A percentile compares a stretch with the other conserved stretches of the same genome.
phyloP scores from a whole-genome alignment of 1,140 invertebrate species.

The Aphis craccivora region DNA sequence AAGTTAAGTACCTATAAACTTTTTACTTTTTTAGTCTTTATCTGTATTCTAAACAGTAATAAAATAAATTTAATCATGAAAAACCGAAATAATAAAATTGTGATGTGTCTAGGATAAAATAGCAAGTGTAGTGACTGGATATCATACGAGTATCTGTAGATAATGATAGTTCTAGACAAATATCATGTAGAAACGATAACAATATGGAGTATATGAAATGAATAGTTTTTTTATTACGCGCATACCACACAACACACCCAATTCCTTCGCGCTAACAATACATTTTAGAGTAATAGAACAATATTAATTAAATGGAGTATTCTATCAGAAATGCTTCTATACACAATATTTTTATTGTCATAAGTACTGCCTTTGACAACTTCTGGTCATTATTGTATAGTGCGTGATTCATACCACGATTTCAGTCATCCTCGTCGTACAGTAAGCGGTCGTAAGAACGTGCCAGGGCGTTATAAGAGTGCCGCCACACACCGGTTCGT shows the following conservation, averaged over 20 bases:
- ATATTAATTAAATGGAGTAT: not conserved
- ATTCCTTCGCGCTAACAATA: not conserved
- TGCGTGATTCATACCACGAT: not conserved
- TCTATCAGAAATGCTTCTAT: not conserved
- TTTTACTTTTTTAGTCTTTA: too few species aligned
- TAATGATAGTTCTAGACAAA: too few species aligned
- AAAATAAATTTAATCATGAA: not conserved
- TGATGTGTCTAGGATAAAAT: not conserved
- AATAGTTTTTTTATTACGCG: not conserved
- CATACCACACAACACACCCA: not conserved
- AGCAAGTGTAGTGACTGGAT: too few species aligned
- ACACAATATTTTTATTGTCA: not conserved
- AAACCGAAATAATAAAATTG: not conserved
- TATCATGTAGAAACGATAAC: not conserved
- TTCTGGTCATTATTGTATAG: not conserved
- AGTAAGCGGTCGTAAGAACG: constrained; percentile 39
- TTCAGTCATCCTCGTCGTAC: not conserved
- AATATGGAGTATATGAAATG: not conserved
- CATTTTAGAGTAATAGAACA: not conserved
- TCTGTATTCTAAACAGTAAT: not conserved
- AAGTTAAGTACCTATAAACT: not conserved
- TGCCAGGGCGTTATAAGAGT: not conserved
- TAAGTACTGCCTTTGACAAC: not conserved
- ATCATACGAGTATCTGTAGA: too few species aligned
- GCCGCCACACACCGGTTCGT: constrained; percentile 27